These are phyloP conservation scores for Epistrophe eligans DNA, from an alignment of 2,888 invertebrate genomes.

Conservation along the genomic window DNA sequence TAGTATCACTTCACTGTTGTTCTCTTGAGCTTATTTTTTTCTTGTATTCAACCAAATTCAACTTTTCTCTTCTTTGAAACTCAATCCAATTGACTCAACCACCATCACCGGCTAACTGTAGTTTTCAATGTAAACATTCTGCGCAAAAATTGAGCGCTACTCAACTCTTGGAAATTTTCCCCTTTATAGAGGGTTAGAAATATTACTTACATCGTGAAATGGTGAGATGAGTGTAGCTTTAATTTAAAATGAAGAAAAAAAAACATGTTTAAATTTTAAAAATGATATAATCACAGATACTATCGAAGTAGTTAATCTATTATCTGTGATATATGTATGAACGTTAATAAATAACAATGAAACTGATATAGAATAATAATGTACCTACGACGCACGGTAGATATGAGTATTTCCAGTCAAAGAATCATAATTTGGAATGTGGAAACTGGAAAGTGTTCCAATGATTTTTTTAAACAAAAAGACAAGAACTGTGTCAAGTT, in stretches of 20 bases:
- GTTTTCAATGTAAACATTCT: not conserved
- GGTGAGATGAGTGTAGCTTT: not conserved
- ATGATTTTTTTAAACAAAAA: not conserved
- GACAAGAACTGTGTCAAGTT: constrained; percentile 59
- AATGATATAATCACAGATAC: no score
- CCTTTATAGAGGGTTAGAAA: not conserved
- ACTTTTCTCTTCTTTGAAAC: not conserved
- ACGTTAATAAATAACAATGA: no score
- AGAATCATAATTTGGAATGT: not conserved
- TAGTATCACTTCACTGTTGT: not conserved
- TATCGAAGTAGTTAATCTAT: no score
- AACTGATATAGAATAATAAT: no score
- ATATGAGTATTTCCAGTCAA: not conserved
- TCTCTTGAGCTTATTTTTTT: constrained; percentile 13
- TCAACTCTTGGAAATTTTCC: constrained; percentile 4
- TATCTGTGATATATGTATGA: no score
- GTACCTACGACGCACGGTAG: no score
- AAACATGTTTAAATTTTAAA: no score
- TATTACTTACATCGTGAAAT: not conserved
- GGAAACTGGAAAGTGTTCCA: constrained; percentile 7
- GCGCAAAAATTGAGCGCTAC: not conserved
- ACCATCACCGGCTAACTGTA: not conserved
- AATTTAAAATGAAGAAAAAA: no score
- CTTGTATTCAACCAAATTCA: not conserved
- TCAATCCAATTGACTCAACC: not conserved